Base-by-base conservation (phyloP, 2,888 invertebrate species). In the Thelaira solivaga region DNA sequence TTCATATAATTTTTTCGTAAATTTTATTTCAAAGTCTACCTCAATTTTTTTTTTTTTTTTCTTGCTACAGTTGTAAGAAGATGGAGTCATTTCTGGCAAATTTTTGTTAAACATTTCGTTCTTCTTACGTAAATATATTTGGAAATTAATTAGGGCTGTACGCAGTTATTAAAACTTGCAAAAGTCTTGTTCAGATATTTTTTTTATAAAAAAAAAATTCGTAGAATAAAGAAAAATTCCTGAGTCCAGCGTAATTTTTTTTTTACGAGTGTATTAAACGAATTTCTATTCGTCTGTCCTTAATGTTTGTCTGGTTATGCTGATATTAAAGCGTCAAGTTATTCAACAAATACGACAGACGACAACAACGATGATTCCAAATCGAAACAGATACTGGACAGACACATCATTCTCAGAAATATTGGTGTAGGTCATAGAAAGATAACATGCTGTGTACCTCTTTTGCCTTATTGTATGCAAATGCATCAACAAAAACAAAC, bases 381-480 rank as follows among this genome's bases (percentile, higher is more conserved):
- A 74, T 74, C 74, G 78, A 74, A 78, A 78, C 78, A 69, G 78
- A 78, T 78, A 78, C 74, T 61, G 74, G 78, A 78, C 78, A 77
- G 76, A 77, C 76, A 78, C 84, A 86, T 83, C 87, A 88, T 89
- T 89, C 88, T 86, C 85, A 87, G 88, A 89, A 89, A 88, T 89
- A 89, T 89, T 89, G 88, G 88, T 89, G 88, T 89, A 89, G 88
- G 88, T 89, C 88, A 89, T 88, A 89, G 88, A 84, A 85, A 86
- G 87, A 89, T 89, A 88, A 89, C 89, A 88, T 88, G 88, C 87
- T 88, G 88, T 85, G 87, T 86, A 88, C 87, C 61, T 64, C 36
- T 43, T 67, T 55, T 69, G n/a, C 51, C 87, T 86, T 86, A 89
- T 89, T 89, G 89, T 89, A 89, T 89, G 89, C 89, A 89, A 89